Evolutionary conservation across 2,113 vertebrate species (phyloP).

Genomic region (Zosterops lateralis): DNA sequence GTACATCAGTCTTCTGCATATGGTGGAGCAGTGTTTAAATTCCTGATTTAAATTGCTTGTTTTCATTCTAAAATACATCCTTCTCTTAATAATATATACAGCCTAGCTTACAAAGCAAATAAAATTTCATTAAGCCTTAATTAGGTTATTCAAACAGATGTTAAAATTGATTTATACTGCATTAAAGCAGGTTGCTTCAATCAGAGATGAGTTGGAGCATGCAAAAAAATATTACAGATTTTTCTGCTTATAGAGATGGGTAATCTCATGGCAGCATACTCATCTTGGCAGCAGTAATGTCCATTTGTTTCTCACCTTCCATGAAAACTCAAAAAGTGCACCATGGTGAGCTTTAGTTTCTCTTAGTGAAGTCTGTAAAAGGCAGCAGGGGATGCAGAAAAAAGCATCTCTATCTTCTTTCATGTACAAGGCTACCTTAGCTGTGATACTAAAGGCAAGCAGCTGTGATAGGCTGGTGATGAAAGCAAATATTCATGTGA

Average conservation of each 20-base stretch:
- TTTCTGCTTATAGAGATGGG: background rate
- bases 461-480: background rate
- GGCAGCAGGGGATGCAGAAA: background rate
- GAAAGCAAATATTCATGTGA: conserved; percentile 17
- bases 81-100: background rate
- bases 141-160: background rate
- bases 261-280: background rate
- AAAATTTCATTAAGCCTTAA: background rate
- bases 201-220: background rate
- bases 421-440: background rate
- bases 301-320: background rate
- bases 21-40: background rate
- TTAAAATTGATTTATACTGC: background rate
- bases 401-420: background rate
- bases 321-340: background rate
- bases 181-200: background rate
- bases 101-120: background rate
- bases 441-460: background rate
- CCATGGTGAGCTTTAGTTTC: background rate
- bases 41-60: background rate
- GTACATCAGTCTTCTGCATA: fast-evolving
- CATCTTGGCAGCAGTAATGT: background rate
- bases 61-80: background rate
- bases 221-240: background rate
- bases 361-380: background rate